Base-by-base conservation (phyloP, 1,140 invertebrate species). In the Drosophila busckii region DNA sequence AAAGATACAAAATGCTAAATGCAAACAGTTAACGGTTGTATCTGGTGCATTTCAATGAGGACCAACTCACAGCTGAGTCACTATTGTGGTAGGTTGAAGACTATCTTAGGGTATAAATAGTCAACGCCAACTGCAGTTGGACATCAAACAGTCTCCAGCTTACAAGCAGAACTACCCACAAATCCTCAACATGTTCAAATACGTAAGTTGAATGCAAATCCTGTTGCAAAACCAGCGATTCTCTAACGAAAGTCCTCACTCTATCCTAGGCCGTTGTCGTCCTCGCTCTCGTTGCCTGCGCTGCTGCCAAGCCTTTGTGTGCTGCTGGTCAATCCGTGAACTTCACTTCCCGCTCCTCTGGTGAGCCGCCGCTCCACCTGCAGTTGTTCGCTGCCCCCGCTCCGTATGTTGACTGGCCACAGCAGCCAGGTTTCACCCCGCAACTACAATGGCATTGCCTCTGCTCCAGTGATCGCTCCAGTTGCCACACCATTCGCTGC, bases 351-450 rank as follows among this genome's bases (percentile, higher is more conserved):
- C n/a, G 38, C 68, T 9, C 68, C 68, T 10, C 16, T 56, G 12
- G 63, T 49, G 4, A n/a, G 56, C 42, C 23, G 48, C 68, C 23
- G 61, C 82, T 3, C 76, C 71, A 2, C 58, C 59, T 1, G 78
- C 85, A 8, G 62, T 82, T 3, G 65, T 68, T 0, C n/a, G 67
- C 68, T n/a, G 68, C 68, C 7, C 68, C 69, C 15, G 67, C 87
- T 23, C 85, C 87, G 2, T 64, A 78, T 4, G 62, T n/a, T 87
- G 17, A 87, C 88, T 8, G 87, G 89, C 16, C 78, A 75, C 9
- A 88, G 88, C 37, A 88, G 87, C 25, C 88, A 89, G 61, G 84
- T 86, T 26, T 53, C 89, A 53, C 86, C 87, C 23, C 82, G 87
- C 38, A 88, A 89, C 56, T 87, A 68, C 54, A 88, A 88, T 73